Conservation (phyloP, 2,797 vertebrate species). For the Scolopax rusticola region DNA sequence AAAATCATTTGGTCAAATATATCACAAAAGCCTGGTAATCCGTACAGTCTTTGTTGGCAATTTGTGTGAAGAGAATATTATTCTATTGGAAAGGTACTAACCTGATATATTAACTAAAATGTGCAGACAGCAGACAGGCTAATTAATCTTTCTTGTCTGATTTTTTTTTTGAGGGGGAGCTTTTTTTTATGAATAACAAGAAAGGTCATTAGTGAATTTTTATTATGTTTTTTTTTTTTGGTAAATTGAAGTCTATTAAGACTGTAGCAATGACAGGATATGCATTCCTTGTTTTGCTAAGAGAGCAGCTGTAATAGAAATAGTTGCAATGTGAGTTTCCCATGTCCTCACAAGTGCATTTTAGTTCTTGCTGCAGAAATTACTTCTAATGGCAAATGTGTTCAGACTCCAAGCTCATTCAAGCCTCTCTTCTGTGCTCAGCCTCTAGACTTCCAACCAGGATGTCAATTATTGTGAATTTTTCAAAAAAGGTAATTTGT, state of each 20-base stretch:
- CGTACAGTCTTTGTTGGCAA: background rate
- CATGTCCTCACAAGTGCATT: background rate
- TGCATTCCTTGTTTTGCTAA: background rate
- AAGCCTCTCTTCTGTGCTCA: background rate
- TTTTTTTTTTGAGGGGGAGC: background rate
- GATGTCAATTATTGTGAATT: conserved; percentile 43
- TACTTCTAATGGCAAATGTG: background rate
- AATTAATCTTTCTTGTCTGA: background rate
- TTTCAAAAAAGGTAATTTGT: conserved; percentile 41
- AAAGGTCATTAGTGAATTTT: background rate
- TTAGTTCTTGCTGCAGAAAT: conserved; percentile 21
- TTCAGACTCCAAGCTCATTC: background rate
- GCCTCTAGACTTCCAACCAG: background rate
- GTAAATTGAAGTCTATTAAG: background rate
- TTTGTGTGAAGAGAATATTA: background rate
- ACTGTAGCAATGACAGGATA: background rate
- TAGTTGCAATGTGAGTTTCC: background rate
- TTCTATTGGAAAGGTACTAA: background rate
- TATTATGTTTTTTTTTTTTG: background rate
- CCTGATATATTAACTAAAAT: background rate
- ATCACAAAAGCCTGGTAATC: background rate
- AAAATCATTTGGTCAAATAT: background rate
- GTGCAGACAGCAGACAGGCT: background rate
- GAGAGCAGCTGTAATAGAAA: background rate
- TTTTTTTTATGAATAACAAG: background rate